Percentiles rank a stretch among this genome's conserved stretches.
Conservation (phyloP, 1,140 invertebrate species). For the Lepidotrigona ventralis region DNA sequence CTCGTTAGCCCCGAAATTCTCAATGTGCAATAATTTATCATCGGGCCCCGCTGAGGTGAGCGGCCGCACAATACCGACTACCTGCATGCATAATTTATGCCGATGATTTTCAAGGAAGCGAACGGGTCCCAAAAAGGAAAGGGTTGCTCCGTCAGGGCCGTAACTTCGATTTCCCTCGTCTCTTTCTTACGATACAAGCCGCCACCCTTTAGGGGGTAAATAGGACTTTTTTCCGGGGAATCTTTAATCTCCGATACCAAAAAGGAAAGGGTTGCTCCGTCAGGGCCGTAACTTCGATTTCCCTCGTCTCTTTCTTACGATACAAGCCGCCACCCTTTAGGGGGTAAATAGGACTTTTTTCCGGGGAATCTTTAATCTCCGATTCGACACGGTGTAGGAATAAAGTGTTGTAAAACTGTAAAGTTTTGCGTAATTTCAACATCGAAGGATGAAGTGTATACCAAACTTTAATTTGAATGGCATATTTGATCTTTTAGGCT, state of each 20-base stretch:
- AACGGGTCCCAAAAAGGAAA: slow-evolving; percentile 58
- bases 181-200: not conserved
- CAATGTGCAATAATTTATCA: slow-evolving; percentile 78
- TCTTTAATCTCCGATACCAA: slow-evolving; percentile 19
- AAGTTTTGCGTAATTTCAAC: no score
- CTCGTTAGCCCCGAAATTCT: slow-evolving; percentile 75
- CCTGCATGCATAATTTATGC: slow-evolving; percentile 74
- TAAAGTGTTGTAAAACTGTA: no score
- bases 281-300: slow-evolving; percentile 52
- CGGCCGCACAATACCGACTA: slow-evolving; percentile 70
- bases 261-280: slow-evolving; percentile 55
- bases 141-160: slow-evolving; percentile 57
- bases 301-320: not conserved
- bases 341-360: not conserved
- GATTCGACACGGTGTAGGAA: not conserved
- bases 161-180: slow-evolving; percentile 17
- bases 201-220: not conserved
- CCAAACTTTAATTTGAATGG: no score
- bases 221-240: not conserved
- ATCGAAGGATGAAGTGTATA: no score
- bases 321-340: no score
- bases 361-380: no score
- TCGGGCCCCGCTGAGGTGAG: slow-evolving; percentile 73
- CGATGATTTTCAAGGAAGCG: slow-evolving; percentile 67
- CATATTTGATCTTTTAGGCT: no score